phyloP scores from a whole-genome alignment of 1,140 invertebrate genomes.

The Thereuonema tuberculata region DNA sequence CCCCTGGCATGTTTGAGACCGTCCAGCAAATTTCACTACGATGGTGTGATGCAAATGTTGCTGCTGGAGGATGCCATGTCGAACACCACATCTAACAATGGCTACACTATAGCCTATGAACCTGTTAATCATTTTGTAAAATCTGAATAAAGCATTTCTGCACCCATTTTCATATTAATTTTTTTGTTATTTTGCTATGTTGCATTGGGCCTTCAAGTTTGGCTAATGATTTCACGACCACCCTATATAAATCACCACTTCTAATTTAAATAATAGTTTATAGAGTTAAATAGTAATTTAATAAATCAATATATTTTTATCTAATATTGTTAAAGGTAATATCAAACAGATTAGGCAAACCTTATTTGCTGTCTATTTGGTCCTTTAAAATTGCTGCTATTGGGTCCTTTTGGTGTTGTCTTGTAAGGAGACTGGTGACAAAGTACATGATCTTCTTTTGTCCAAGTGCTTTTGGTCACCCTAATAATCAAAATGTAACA shows the following conservation, averaged over 20 bases:
- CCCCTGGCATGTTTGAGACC: too few species aligned
- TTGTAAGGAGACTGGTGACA: neutral
- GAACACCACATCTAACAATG: too few species aligned
- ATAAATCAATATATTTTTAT: neutral
- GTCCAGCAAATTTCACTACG: too few species aligned
- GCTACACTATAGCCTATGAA: too few species aligned
- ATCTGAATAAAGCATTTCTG: too few species aligned
- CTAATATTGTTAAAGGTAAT: neutral
- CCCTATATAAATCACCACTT: neutral
- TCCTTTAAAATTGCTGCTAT: neutral
- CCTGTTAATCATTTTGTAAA: too few species aligned
- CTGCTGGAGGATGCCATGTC: too few species aligned
- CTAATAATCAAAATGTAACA: neutral
- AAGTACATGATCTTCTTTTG: slow-evolving; percentile 4
- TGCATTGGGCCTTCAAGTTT: too few species aligned
- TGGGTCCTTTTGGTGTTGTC: neutral
- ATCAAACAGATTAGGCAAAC: neutral
- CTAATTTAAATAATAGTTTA: neutral
- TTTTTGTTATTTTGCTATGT: too few species aligned
- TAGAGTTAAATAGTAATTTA: neutral
- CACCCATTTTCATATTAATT: too few species aligned
- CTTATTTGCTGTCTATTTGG: neutral
- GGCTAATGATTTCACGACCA: neutral
- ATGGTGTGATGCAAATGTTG: too few species aligned
- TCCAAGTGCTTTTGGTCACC: slow-evolving; percentile 7